Evolutionary conservation across 2,113 vertebrate genomes (phyloP).

Genomic region (Hemichromis elongatus): DNA sequence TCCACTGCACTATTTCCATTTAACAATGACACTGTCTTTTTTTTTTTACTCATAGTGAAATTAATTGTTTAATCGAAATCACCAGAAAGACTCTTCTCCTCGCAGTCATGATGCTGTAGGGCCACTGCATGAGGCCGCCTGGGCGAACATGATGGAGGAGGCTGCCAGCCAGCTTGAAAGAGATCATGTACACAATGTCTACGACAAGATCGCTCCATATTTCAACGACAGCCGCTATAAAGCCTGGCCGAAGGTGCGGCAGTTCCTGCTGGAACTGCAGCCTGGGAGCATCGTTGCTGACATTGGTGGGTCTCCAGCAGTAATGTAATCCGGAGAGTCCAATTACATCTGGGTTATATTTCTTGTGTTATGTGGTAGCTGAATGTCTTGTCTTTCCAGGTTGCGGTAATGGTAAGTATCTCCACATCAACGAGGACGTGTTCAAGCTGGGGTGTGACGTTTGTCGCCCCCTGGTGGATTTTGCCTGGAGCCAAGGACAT

Average conservation of each 20-base stretch:
- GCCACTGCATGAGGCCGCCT: constrained; percentile 40
- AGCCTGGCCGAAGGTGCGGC: constrained; percentile 77
- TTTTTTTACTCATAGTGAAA: not conserved
- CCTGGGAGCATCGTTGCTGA: constrained; percentile 76
- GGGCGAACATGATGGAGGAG: constrained; percentile 68
- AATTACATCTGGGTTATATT: not conserved
- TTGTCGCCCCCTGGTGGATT: constrained; percentile 75
- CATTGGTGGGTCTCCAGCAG: constrained; percentile 59
- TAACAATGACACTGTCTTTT: not conserved
- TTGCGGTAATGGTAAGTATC: constrained; percentile 79
- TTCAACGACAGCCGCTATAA: constrained; percentile 76
- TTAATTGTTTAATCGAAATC: not conserved
- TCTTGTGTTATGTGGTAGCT: not conserved
- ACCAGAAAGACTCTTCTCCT: not conserved
- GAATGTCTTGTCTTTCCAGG: constrained; percentile 48
- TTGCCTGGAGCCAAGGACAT: constrained; percentile 65
- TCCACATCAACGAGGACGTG: constrained; percentile 73
- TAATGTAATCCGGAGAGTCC: not conserved
- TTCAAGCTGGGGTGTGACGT: constrained; percentile 76
- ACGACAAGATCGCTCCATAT: constrained; percentile 78
- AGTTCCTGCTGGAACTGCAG: constrained; percentile 77
- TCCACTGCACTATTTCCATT: not conserved
- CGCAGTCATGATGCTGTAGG: constrained; percentile 45
- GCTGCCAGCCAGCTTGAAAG: constrained; percentile 74
- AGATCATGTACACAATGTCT: constrained; percentile 73